Conservation (phyloP, 1,140 invertebrate genomes). For the Armadillidium nasatum region DNA sequence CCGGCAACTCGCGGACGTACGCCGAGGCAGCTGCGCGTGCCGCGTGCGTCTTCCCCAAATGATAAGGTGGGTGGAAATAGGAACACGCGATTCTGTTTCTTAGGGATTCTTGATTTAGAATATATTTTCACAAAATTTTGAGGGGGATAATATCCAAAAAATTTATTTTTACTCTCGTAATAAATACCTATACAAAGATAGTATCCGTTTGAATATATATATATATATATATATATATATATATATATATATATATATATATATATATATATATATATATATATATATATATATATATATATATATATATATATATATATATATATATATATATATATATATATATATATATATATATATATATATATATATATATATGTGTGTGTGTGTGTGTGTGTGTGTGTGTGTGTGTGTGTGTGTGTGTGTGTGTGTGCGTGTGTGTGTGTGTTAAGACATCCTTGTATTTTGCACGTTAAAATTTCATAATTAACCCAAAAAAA, state of each 20-base stretch:
- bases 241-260: background rate
- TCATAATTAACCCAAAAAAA: background rate
- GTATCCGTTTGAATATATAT: background rate
- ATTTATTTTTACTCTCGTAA: background rate
- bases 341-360: constrained; percentile 15
- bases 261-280: background rate
- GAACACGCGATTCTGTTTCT: background rate
- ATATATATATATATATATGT: background rate
- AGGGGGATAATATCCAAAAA: background rate
- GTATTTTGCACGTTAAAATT: background rate
- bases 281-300: constrained; percentile 15
- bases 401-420: too few relatives aligned
- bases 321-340: constrained; percentile 10
- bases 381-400: too few relatives aligned
- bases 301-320: constrained; percentile 15
- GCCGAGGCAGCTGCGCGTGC: background rate
- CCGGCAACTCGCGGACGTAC: background rate
- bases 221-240: background rate
- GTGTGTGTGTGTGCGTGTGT: too few relatives aligned
- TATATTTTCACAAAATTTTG: background rate
- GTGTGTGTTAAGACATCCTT: too few relatives aligned
- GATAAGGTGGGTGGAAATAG: background rate
- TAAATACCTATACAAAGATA: background rate
- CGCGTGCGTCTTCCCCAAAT: background rate
- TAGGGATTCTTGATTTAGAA: background rate